Conservation (phyloP, 2,113 vertebrate species). For the Thryonomys swinderianus region DNA sequence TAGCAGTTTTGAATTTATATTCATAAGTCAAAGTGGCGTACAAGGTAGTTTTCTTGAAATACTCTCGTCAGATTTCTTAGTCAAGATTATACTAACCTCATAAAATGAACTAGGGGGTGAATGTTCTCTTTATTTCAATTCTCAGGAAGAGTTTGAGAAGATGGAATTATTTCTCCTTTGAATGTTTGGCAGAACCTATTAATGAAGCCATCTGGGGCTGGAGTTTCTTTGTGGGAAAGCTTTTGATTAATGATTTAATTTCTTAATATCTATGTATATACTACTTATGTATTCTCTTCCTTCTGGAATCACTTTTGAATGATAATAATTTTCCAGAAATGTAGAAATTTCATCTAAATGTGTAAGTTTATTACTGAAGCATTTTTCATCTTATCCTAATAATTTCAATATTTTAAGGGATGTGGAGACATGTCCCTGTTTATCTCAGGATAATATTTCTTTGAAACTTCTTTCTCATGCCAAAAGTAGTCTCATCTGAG, state of each 20-base stretch:
- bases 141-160: constrained; percentile 42
- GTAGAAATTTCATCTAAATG: not conserved
- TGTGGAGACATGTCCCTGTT: not conserved
- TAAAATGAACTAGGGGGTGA: not conserved
- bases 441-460: not conserved
- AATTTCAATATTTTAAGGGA: not conserved
- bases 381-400: not conserved
- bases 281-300: constrained; percentile 26
- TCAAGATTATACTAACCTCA: constrained; percentile 23
- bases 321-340: constrained; percentile 1
- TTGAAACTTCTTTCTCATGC: not conserved
- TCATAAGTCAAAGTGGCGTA: not conserved
- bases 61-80: not conserved
- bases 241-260: constrained; percentile 68
- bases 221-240: constrained; percentile 5
- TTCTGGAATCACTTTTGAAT: constrained; percentile 23
- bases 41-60: constrained; percentile 52
- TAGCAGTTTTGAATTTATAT: constrained; percentile 20
- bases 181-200: constrained; percentile 43
- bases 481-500: not conserved
- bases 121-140: constrained; percentile 8
- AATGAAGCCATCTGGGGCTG: constrained; percentile 55
- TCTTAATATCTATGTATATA: constrained; percentile 23
- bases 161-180: constrained; percentile 52
- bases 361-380: not conserved